phyloP scores from a whole-genome alignment of 2,797 vertebrate species.

The Sebastiscus albofasciatus region DNA sequence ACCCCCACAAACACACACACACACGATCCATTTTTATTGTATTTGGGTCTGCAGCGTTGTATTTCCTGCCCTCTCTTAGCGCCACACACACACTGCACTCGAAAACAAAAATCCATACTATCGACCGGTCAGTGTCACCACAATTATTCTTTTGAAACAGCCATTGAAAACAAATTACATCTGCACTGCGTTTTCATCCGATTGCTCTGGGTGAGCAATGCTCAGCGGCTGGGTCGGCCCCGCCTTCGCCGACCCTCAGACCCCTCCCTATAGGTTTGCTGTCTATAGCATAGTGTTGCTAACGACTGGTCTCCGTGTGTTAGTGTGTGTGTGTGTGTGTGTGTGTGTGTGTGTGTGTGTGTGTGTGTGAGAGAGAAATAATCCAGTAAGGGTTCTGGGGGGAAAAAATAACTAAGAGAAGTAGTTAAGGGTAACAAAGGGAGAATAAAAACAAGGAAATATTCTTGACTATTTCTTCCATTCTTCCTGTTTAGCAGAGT shows the following conservation, averaged over 20 bases:
- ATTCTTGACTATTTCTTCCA: background rate
- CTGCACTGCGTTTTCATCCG: constrained; percentile 99
- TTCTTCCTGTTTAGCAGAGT: background rate
- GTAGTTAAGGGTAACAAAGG: constrained; percentile 68
- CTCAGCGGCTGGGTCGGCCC: constrained; percentile 80
- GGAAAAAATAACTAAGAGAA: constrained; percentile 37
- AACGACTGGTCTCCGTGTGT: constrained; percentile 75
- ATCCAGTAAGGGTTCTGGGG: constrained; percentile 5
- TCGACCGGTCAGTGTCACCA: constrained; percentile 99
- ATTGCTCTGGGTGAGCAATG: constrained; percentile 97
- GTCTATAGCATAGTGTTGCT: constrained; percentile 86
- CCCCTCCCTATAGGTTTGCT: constrained; percentile 74
- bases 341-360: constrained; percentile 45
- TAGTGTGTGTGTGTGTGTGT: constrained; percentile 41
- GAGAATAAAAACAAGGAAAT: constrained; percentile 22
- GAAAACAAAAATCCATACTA: constrained; percentile 99
- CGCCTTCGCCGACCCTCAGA: constrained; percentile 56
- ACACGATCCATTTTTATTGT: constrained; percentile 96
- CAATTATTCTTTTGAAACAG: constrained; percentile 99
- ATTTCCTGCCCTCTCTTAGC: constrained; percentile 97
- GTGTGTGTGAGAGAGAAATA: constrained; percentile 32
- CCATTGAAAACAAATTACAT: constrained; percentile 99
- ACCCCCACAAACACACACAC: constrained; percentile 79
- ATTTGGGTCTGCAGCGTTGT: constrained; percentile 94
- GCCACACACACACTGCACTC: constrained; percentile 98